Evolutionary conservation across 1,140 invertebrate species (phyloP).

Genomic region (Trypoxylus dichotomus): DNA sequence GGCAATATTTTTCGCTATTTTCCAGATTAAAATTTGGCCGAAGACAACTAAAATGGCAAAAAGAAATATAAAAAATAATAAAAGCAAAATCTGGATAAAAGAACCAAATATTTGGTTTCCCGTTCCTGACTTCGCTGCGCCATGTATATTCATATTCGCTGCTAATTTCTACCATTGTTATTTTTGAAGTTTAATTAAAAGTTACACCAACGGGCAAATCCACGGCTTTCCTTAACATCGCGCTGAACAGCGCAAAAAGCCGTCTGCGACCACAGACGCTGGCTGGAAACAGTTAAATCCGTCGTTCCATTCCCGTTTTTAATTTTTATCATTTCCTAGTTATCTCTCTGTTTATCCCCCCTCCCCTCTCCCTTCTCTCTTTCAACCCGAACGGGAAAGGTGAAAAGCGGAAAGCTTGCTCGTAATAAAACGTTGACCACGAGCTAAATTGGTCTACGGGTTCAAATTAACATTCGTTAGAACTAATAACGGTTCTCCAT

Average conservation of each 20-base stretch:
- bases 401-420: neutral
- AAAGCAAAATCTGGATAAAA: neutral
- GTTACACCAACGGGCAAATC: slow-evolving; percentile 41
- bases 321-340: slow-evolving; percentile 22
- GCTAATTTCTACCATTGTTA: slow-evolving; percentile 41
- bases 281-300: slow-evolving; percentile 8
- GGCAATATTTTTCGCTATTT: neutral
- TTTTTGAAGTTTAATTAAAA: slow-evolving; percentile 46
- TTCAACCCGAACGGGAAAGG: slow-evolving; percentile 1
- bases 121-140: neutral
- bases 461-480: slow-evolving; percentile 8
- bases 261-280: slow-evolving; percentile 33
- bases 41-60: neutral
- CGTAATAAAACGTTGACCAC: slow-evolving; percentile 17
- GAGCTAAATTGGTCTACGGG: slow-evolving; percentile 13
- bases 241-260: slow-evolving; percentile 34
- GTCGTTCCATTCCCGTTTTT: slow-evolving; percentile 8
- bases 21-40: neutral
- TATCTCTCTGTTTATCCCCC: slow-evolving; percentile 11
- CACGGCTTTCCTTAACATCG: slow-evolving; percentile 36
- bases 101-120: neutral
- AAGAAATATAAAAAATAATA: neutral
- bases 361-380: too few species aligned
- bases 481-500: neutral
- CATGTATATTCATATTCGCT: slow-evolving; percentile 30